Evolutionary conservation across 1,140 invertebrate genomes (phyloP), one percentile per base, ranked within the genome.

Genomic region (Himalopsyche phryganea): DNA sequence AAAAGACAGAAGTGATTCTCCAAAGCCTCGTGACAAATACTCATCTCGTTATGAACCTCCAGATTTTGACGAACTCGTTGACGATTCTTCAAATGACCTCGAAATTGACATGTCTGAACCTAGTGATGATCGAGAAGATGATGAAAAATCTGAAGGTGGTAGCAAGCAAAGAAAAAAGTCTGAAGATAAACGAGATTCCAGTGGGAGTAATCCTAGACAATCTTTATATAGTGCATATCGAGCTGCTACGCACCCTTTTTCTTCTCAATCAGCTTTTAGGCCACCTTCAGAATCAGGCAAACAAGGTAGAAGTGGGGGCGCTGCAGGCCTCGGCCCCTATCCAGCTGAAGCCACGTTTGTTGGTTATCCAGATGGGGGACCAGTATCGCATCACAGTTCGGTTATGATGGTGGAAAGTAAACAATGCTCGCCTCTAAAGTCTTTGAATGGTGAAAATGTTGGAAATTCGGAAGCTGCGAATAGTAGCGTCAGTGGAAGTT

Each of bases 101-200:
- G 87, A 89, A 72, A 89, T 89, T 57, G 87, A 89, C 67, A 89
- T 89, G 82, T 87, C 86, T 0, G 86, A 88, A 65, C 74, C 78
- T 2, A 67, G 75, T 2, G 77, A 81, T 3, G 76, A 80, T 38
- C 74, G 77, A n/a, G 78, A 81, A 6, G 70, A 71, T 4, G 70
- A 71, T 2, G 77, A 80, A 15, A 74, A 76, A 38, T 75, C 79
- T 2, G 73, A 71, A 49, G 69, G 66, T 55, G 68, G 57, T 60
- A 28, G 23, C 23, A 28, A 28, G 9, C 81, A 76, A 65, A 70
- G 46, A 67, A 76, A 61, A 71, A 70, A 67, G 74, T 76, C 63
- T 66, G 71, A 76, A 69, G 70, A 68, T 67, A 67, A 74, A 76
- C 77, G 72, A 76, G 64, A 66, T 73, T 61, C 64, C 68, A 55